A percentile compares a stretch with the other conserved stretches of the same genome.
These are phyloP conservation scores for Drosophila mulleri DNA, from an alignment of 2,888 invertebrate species.

Conservation along the genomic window DNA sequence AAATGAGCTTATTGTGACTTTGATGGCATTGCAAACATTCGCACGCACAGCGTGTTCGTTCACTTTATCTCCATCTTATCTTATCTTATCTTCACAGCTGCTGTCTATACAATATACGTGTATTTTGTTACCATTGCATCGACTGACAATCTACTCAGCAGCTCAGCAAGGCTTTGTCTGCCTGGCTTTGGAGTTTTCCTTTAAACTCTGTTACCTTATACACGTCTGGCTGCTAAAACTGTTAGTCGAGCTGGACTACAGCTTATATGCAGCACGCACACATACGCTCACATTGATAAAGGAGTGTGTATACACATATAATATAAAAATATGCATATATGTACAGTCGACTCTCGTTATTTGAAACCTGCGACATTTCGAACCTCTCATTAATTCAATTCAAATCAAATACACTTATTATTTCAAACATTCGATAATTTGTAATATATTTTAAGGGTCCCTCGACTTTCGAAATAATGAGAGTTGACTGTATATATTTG, in stretches of 20 bases:
- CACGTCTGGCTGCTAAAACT: neutral
- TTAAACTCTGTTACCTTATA: neutral
- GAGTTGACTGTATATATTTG: too few species aligned
- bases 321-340: neutral
- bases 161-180: neutral
- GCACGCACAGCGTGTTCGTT: conserved; percentile 13
- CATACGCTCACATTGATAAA: neutral
- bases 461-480: too few species aligned
- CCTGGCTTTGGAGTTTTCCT: neutral
- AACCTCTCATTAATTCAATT: too few species aligned
- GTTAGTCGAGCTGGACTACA: conserved; percentile 5
- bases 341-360: too few species aligned
- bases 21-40: conserved; percentile 65
- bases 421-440: too few species aligned
- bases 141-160: neutral
- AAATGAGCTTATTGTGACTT: conserved; percentile 61
- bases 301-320: neutral
- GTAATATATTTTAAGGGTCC: too few species aligned
- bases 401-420: too few species aligned
- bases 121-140: neutral
- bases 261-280: neutral
- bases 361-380: too few species aligned
- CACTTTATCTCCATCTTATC: neutral
- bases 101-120: neutral
- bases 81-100: neutral